Base-by-base conservation (phyloP, 2,113 vertebrate genomes). In the Lophochroa leadbeateri region DNA sequence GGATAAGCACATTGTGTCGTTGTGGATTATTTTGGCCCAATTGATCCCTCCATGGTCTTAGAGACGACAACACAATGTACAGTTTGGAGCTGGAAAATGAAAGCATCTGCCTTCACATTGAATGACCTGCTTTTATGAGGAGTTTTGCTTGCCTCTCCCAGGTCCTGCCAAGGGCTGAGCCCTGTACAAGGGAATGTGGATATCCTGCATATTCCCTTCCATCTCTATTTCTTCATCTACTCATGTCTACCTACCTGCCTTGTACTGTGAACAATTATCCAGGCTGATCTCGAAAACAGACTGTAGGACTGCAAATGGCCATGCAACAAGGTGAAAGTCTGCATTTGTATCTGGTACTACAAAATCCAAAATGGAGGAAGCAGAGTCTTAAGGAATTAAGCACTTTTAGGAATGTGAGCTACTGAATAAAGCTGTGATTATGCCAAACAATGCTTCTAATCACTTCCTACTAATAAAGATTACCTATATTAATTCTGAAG, bases 81-180 rank as follows among this genome's bases (percentile, higher is more conserved):
- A 58, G 37, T 52, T 61, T 65, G 29, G 24, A 93, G 41, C 5
- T 84, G 12, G 31, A 90, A 84, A 84, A 82, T 12, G 4, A 70
- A 74, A 87, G 29, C 31, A 65, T 29, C 55, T 87, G 17, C n/a
- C 31, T 37, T 43, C 27, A 31, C 37, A 70, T 0, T 44, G 49
- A 65, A 58, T 28, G 31, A 31, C 21, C 16, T 0, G 0, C 27
- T 52, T 27, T 74, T 65, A n/a, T 7, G 33, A 58, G 1, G 33
- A 80, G 37, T 47, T 88, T 80, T 69, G 18, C 16, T 76, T 86
- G 28, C 27, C 18, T 60, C 33, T 76, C 52, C 20, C 33, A 60
- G 52, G 58, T 46, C 25, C 19, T 69, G 33, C 25, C 41, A 63
- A 76, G 57, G 50, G 21, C 33, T 33, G 12, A 93, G 12, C 13